Percentiles rank a stretch among this genome's conserved stretches.
Evolutionary conservation across 2,888 invertebrate species (phyloP).

Genomic region (Noctua comes): DNA sequence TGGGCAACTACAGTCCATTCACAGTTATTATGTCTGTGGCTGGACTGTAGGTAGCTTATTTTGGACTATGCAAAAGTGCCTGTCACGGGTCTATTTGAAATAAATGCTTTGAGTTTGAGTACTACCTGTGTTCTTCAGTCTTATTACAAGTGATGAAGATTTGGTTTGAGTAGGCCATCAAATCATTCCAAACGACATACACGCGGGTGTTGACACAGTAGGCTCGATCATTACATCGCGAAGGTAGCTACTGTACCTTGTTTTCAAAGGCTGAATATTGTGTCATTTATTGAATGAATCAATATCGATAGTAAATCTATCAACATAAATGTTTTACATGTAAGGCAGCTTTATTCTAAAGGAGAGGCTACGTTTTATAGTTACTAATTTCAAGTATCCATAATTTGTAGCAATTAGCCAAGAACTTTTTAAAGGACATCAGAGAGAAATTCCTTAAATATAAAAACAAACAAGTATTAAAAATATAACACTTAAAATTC

Average conservation of each 20-base stretch:
- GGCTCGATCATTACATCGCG: background rate
- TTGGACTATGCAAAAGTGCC: no score
- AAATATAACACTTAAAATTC: background rate
- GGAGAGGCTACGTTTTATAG: background rate
- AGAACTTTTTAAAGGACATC: background rate
- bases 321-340: no score
- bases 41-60: no score
- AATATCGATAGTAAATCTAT: background rate
- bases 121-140: background rate
- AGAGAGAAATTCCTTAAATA: background rate
- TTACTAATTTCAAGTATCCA: background rate
- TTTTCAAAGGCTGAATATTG: background rate
- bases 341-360: background rate
- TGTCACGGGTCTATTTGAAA: no score
- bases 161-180: conserved; percentile 2
- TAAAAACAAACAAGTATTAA: background rate
- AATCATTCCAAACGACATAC: background rate
- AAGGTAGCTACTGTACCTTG: background rate
- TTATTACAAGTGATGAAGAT: background rate
- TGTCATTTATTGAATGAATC: background rate
- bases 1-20: no score
- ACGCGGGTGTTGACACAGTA: conserved; percentile 8
- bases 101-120: background rate
- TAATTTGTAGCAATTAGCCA: background rate
- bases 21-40: no score